Evolutionary conservation across 2,888 invertebrate genomes (phyloP).

Genomic region (Perithous albicinctus): DNA sequence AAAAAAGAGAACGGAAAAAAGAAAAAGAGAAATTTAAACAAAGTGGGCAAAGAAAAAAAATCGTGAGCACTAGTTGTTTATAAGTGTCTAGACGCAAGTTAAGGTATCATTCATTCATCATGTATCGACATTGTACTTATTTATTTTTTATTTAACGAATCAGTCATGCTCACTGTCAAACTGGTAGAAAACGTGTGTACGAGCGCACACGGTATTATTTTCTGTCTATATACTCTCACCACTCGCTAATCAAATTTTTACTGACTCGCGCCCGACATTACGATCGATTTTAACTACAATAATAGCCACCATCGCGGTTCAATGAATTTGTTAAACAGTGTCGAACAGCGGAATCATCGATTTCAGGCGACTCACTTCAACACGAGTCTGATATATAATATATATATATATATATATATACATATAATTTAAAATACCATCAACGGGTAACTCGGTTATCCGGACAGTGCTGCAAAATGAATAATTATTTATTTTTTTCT

Average conservation of each 20-base stretch:
- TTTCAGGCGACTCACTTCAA: neutral
- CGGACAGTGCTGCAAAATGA: neutral
- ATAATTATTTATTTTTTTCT: constrained; percentile 37
- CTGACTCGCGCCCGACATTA: constrained; percentile 26
- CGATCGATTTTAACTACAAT: neutral
- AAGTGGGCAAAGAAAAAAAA: constrained; percentile 28
- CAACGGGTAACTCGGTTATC: constrained; percentile 9
- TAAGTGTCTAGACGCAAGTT: constrained; percentile 58
- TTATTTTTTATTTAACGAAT: constrained; percentile 67
- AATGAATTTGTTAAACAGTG: constrained; percentile 28
- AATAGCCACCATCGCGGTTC: neutral
- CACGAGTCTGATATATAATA: constrained; percentile 15
- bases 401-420: no score
- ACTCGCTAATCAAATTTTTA: constrained; percentile 40
- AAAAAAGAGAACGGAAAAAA: constrained; percentile 32
- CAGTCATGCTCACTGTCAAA: constrained; percentile 20
- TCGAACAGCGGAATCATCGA: constrained; percentile 23
- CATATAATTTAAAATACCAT: no score
- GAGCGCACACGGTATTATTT: neutral
- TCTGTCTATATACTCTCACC: constrained; percentile 17
- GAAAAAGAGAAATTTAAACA: constrained; percentile 6
- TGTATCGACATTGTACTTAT: constrained; percentile 68
- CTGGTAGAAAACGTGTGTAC: constrained; percentile 9
- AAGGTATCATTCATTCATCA: constrained; percentile 58
- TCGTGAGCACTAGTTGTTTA: constrained; percentile 49